These are phyloP conservation scores for Allygus modestus DNA, from an alignment of 2,888 invertebrate genomes.

Conservation along the genomic window DNA sequence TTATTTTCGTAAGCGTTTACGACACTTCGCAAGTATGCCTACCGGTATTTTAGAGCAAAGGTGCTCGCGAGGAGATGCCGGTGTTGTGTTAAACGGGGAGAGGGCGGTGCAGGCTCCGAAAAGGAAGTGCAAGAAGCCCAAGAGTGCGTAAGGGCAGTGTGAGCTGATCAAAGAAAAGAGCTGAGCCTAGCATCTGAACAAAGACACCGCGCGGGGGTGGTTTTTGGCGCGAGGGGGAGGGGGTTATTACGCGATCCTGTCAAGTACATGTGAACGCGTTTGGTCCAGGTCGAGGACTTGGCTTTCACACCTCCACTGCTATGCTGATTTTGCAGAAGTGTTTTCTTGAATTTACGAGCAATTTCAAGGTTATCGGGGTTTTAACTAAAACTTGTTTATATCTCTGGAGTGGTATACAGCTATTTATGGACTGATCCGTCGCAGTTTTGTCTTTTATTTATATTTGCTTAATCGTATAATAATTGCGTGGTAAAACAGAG, in stretches of 20 bases:
- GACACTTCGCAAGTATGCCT: too few species aligned
- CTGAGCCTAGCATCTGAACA: conserved; percentile 7
- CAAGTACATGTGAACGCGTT: conserved; percentile 23
- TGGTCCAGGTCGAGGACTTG: not conserved
- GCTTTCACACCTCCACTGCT: not conserved
- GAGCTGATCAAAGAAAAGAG: conserved; percentile 38
- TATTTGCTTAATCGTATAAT: too few species aligned
- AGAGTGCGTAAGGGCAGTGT: conserved; percentile 41
- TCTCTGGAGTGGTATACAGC: too few species aligned
- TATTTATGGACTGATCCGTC: too few species aligned
- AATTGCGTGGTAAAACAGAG: too few species aligned
- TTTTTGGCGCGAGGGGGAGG: not conserved
- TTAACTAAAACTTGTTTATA: too few species aligned
- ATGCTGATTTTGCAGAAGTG: not conserved
- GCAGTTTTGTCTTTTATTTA: too few species aligned
- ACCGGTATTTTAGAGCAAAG: too few species aligned
- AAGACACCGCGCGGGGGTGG: not conserved
- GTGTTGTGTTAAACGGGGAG: not conserved
- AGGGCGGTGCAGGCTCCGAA: not conserved
- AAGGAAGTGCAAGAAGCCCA: conserved; percentile 29
- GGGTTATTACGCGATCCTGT: conserved; percentile 30
- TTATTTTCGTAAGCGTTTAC: too few species aligned
- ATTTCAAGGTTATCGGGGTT: too few species aligned
- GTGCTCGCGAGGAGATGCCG: not conserved
- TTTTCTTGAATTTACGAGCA: not conserved